Evolutionary conservation across 2,888 invertebrate genomes (phyloP).

Genomic region (Anoncus sp.): DNA sequence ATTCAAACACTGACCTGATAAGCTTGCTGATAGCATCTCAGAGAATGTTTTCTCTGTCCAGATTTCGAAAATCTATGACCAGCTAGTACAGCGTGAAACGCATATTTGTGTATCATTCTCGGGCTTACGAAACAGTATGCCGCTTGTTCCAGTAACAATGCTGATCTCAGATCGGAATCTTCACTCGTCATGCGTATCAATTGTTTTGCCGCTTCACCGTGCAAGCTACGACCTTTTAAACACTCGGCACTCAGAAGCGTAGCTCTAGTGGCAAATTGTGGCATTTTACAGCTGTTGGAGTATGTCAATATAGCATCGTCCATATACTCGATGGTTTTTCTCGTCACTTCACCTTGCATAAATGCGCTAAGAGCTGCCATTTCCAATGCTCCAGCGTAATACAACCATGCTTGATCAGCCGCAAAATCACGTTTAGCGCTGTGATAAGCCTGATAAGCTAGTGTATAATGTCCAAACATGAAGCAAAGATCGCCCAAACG

Average conservation of each 20-base stretch:
- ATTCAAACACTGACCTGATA: constrained; percentile 87
- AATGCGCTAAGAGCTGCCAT: constrained; percentile 98
- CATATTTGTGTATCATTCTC: constrained; percentile 95
- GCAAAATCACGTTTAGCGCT: constrained; percentile 99
- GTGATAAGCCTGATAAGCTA: constrained; percentile 97
- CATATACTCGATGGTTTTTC: constrained; percentile 95
- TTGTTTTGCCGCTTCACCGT: constrained; percentile 97
- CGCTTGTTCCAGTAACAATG: constrained; percentile 97
- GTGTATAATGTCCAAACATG: constrained; percentile 96
- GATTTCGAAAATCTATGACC: constrained; percentile 98
- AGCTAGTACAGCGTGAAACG: constrained; percentile 98
- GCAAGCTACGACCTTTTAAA: constrained; percentile 90
- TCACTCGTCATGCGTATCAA: constrained; percentile 98
- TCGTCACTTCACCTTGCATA: constrained; percentile 91
- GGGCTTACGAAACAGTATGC: constrained; percentile 94
- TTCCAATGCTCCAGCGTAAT: constrained; percentile 98
- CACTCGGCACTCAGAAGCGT: constrained; percentile 96
- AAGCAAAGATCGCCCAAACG: constrained; percentile 98
- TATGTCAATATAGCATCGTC: constrained; percentile 97
- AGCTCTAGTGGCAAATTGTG: constrained; percentile 96
- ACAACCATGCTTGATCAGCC: constrained; percentile 98
- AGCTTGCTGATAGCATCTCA: constrained; percentile 96
- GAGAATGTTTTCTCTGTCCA: constrained; percentile 95
- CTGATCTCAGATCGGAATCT: constrained; percentile 98
- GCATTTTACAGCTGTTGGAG: constrained; percentile 95